phyloP scores from a whole-genome alignment of 2,113 vertebrate species.

The Diphyllodes magnificus region DNA sequence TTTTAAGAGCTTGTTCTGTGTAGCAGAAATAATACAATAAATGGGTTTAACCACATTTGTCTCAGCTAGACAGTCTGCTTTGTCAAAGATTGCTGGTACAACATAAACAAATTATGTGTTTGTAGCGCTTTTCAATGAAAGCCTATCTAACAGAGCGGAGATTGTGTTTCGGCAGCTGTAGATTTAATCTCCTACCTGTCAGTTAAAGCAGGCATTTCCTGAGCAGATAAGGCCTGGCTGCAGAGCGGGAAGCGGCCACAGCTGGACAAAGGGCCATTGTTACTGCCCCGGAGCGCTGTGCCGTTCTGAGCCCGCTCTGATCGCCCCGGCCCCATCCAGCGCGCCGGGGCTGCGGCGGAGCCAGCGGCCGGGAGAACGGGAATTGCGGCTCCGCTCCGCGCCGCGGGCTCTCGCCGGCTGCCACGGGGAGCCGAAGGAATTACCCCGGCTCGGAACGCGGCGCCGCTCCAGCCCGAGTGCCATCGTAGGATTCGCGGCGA shows the following conservation, averaged over 20 bases:
- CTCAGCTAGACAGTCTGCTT: slow-evolving; percentile 82
- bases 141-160: slow-evolving; percentile 76
- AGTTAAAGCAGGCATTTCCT: slow-evolving; percentile 85
- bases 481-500: not conserved
- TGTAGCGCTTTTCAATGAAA: slow-evolving; percentile 77
- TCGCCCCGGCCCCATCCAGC: slow-evolving; percentile 59
- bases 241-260: slow-evolving; percentile 65
- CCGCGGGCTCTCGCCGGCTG: not conserved
- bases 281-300: slow-evolving; percentile 67
- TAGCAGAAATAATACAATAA: slow-evolving; percentile 84
- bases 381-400: slow-evolving; percentile 27
- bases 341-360: slow-evolving; percentile 30
- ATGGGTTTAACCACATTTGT: slow-evolving; percentile 83
- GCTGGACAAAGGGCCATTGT: slow-evolving; percentile 90
- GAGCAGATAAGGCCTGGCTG: slow-evolving; percentile 79
- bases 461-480: not conserved
- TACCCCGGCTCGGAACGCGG: not conserved
- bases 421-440: not conserved
- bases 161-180: slow-evolving; percentile 81
- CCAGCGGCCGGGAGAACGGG: not conserved
- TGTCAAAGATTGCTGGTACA: slow-evolving; percentile 77
- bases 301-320: slow-evolving; percentile 44
- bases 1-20: slow-evolving; percentile 83
- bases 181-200: slow-evolving; percentile 88
- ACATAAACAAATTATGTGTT: slow-evolving; percentile 83